A percentile compares a stretch with the other conserved stretches of the same genome.
phyloP scores from a whole-genome alignment of 2,888 invertebrate species.

The Nebria salina region DNA sequence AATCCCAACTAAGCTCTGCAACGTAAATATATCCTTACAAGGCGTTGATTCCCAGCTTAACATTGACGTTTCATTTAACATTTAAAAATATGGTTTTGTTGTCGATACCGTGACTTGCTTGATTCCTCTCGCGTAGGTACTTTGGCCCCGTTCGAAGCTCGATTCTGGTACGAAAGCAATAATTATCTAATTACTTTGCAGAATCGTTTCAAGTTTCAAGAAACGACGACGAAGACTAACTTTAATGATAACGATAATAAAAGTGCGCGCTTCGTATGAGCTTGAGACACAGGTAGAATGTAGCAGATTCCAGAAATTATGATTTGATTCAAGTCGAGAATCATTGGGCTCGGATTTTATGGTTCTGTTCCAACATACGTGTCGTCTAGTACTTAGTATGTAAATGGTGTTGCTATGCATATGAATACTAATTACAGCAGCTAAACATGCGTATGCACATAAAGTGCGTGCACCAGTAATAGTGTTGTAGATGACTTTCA shows the following conservation, averaged over 20 bases:
- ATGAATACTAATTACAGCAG: slow-evolving; percentile 42
- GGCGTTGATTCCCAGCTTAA: neutral
- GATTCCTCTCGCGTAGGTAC: too few relatives aligned
- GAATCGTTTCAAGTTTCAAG: neutral
- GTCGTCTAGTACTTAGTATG: neutral
- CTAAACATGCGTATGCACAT: slow-evolving; percentile 20
- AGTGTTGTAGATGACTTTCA: neutral
- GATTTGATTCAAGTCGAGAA: too few relatives aligned
- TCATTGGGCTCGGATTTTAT: too few relatives aligned
- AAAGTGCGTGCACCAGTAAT: neutral
- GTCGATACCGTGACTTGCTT: too few relatives aligned
- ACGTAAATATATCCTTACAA: neutral
- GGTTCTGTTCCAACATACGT: too few relatives aligned
- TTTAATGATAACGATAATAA: neutral
- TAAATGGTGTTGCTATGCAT: slow-evolving; percentile 35
- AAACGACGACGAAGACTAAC: neutral
- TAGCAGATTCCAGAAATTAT: too few relatives aligned
- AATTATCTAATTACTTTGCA: neutral
- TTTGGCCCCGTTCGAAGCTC: too few relatives aligned
- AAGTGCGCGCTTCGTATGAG: neutral
- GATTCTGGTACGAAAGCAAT: neutral
- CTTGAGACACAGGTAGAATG: too few relatives aligned
- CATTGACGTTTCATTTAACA: neutral
- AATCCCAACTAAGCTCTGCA: neutral
- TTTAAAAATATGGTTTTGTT: neutral